These are phyloP conservation scores for Dermolepida albohirtum DNA, from an alignment of 2,888 invertebrate species.

Conservation along the genomic window DNA sequence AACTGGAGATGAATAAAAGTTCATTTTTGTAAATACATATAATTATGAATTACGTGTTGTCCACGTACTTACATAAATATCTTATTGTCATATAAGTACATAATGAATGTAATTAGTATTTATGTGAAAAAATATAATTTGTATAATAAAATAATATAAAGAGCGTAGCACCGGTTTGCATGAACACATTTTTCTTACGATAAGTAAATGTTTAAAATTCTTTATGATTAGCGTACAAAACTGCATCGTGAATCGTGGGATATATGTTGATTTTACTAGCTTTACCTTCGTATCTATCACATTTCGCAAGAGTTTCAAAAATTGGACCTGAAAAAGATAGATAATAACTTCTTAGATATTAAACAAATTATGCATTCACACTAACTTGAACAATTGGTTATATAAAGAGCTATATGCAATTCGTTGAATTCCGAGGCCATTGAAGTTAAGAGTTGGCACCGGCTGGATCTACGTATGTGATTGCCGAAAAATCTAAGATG, in stretches of 20 bases:
- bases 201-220: background rate
- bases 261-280: slow-evolving; percentile 71
- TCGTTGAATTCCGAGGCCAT: slow-evolving; percentile 70
- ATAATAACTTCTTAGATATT: too few relatives aligned
- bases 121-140: too few relatives aligned
- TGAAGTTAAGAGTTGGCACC: slow-evolving; percentile 73
- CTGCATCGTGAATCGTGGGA: slow-evolving; percentile 79
- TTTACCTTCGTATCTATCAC: slow-evolving; percentile 69
- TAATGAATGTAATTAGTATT: too few relatives aligned
- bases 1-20: too few relatives aligned
- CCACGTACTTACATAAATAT: too few relatives aligned
- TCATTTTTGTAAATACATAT: too few relatives aligned
- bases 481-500: slow-evolving; percentile 76
- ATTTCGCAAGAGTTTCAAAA: slow-evolving; percentile 73
- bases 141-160: too few relatives aligned
- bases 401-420: slow-evolving; percentile 69
- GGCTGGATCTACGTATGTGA: slow-evolving; percentile 78
- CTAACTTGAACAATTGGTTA: slow-evolving; percentile 76
- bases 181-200: background rate
- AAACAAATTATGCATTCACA: background rate
- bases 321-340: slow-evolving; percentile 69
- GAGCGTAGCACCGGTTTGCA: too few relatives aligned
- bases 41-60: too few relatives aligned
- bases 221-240: slow-evolving; percentile 63
- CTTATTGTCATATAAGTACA: too few relatives aligned